Base-by-base conservation (phyloP, 2,888 invertebrate species). In the Orgyia antiqua region DNA sequence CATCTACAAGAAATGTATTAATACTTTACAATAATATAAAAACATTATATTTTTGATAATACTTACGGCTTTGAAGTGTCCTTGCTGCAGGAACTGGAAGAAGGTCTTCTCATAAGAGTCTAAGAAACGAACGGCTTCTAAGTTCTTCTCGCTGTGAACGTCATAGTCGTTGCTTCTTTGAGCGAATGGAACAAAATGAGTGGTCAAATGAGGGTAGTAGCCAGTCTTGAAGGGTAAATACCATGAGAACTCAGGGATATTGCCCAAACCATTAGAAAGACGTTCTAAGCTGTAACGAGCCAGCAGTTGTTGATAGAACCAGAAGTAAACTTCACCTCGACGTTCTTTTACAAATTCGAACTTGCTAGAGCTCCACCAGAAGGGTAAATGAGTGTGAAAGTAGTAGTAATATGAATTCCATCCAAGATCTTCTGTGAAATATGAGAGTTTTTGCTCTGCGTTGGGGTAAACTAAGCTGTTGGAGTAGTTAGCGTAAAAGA, bases 221-320 rank as follows among this genome's bases (percentile, higher is more conserved):
- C 79, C 78, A 43, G 69, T 62, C 38, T 67, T 57, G 36, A 76
- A 68, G 1, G 93, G 89, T 32, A 89, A 86, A 72, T 87, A 92
- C 83, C 88, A 90, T 5, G 90, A 87, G 59, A 91, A 88, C 10
- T 87, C 80, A 7, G 88, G 86, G 39, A 92, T 88, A 27, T 88
- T 87, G 9, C 89, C 89, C 42, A 92, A 54, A 13, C 88, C 89
- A 49, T 91, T 89, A 18, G 90, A 84, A 30, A 92, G 71, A 68
- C 93, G 90, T 58, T 93, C 92, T 58, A 92, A 68, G 58, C 90
- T 89, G 82, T 91, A 93, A 57, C 92, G 90, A 38, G 91, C 89
- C 51, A 91, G 58, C 8, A 92, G 57, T 65, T 92, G 91, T 56
- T 92, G 90, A 60, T 92, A 89, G 60, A 87, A 80, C 76, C 87